Evolutionary conservation across 2,113 vertebrate genomes (phyloP).

Genomic region (Amphilophus citrinellus): DNA sequence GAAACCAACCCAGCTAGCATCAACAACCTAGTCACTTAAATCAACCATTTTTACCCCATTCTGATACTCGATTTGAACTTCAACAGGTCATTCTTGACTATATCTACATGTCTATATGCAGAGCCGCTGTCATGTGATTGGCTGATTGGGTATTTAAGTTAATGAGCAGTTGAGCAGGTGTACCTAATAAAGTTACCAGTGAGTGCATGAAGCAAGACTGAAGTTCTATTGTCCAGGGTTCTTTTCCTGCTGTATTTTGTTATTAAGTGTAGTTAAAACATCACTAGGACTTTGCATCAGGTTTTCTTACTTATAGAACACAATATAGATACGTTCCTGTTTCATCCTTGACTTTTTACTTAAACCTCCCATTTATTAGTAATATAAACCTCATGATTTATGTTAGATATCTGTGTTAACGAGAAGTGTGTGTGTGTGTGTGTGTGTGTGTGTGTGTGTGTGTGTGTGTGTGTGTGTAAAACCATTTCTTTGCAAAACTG

Average conservation of each 20-base stretch:
- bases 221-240: not conserved
- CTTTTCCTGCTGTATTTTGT: not conserved
- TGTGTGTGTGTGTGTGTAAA: no score
- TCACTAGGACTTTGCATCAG: not conserved
- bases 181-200: not conserved
- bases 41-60: not conserved
- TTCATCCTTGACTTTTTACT: no score
- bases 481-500: no score
- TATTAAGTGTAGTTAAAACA: not conserved
- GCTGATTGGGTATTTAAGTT: not conserved
- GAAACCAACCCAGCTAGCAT: no score
- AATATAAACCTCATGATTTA: no score
- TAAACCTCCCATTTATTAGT: no score
- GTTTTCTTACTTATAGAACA: no score
- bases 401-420: no score
- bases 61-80: not conserved
- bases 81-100: not conserved
- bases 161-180: not conserved
- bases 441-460: no score
- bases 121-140: not conserved
- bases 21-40: not conserved
- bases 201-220: not conserved
- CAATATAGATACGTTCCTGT: no score
- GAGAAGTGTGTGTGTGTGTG: no score
- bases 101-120: not conserved